Percentiles rank a stretch among this genome's conserved stretches.
Conservation (phyloP, 2,888 invertebrate species). For the Aporophyla lueneburgensis region DNA sequence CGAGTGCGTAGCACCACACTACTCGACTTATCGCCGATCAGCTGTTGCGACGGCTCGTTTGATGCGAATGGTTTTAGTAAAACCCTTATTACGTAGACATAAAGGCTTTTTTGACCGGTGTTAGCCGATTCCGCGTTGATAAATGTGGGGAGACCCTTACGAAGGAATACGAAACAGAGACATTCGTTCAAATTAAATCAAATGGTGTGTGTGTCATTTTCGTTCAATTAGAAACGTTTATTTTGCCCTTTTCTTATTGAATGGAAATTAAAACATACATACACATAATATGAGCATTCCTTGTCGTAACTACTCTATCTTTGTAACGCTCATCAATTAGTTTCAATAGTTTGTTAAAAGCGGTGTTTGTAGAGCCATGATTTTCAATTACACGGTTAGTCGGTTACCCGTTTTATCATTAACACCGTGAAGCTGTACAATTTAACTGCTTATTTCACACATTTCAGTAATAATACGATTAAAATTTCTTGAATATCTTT, state of each 20-base stretch:
- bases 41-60: too few species aligned
- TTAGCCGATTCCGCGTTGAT: too few species aligned
- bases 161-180: background rate
- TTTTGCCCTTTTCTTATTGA: background rate
- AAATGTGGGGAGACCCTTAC: too few species aligned
- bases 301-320: conserved; percentile 21
- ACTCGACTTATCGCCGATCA: too few species aligned
- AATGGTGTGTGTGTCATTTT: too few species aligned
- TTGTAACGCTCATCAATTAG: conserved; percentile 34
- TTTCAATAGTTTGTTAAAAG: conserved; percentile 36
- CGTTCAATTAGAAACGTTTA: background rate
- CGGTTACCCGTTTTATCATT: conserved; percentile 43
- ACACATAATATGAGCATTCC: conserved; percentile 15
- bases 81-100: too few species aligned
- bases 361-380: conserved; percentile 53
- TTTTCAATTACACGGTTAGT: conserved; percentile 61
- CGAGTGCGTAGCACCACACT: too few species aligned
- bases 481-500: conserved; percentile 22
- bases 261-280: background rate
- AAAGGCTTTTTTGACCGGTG: too few species aligned
- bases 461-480: conserved; percentile 44
- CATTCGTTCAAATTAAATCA: background rate
- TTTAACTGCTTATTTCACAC: conserved; percentile 52
- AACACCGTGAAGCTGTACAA: conserved; percentile 46
- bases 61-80: too few species aligned